phyloP scores from a whole-genome alignment of 2,113 vertebrate genomes.

The Ctenomys sociabilis region DNA sequence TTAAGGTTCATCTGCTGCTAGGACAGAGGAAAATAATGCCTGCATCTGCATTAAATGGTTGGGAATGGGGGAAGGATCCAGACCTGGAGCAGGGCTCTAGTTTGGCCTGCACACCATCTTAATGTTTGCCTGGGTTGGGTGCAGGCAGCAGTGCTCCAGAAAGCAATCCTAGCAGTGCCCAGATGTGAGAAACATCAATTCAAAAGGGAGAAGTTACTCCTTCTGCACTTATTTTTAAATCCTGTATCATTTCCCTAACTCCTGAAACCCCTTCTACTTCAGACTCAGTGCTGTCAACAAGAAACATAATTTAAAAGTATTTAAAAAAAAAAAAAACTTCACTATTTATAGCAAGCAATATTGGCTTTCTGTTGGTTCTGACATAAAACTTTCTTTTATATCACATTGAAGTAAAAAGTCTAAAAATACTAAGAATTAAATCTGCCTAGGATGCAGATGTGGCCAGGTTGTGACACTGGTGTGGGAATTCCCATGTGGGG shows the following conservation, averaged over 20 bases:
- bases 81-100: background rate
- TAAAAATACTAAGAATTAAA: background rate
- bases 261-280: background rate
- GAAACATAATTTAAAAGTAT: background rate
- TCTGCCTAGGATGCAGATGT: conserved; percentile 1
- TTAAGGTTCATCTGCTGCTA: background rate
- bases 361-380: background rate
- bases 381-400: conserved; percentile 10
- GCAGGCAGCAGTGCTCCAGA: background rate
- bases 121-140: background rate
- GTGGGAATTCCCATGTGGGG: background rate
- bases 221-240: background rate
- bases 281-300: background rate
- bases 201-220: background rate
- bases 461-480: background rate
- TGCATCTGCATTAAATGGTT: fast-evolving
- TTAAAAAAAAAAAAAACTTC: background rate
- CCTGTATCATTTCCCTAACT: background rate
- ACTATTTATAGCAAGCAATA: background rate
- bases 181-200: background rate
- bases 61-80: background rate
- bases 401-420: background rate
- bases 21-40: background rate
- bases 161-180: background rate
- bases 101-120: fast-evolving